Evolutionary conservation across 2,888 invertebrate species (phyloP), one percentile per base, ranked within the genome.

Genomic region (Dolomedes plantarius): DNA sequence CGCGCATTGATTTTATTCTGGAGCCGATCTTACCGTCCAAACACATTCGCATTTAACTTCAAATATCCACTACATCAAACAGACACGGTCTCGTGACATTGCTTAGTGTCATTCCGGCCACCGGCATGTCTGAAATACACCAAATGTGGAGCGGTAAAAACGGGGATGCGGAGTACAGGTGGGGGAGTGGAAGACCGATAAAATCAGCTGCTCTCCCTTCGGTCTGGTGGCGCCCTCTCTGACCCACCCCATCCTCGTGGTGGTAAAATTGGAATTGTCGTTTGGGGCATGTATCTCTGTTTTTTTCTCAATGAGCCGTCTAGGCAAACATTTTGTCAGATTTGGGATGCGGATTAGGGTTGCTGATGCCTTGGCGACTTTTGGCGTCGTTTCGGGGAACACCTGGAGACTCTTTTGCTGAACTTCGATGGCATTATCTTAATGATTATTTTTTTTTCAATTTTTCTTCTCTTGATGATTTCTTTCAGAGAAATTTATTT

Each of bases 241-340:
- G 69, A 69, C 62, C 74, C 73, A 36, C 81, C 74, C 74, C 32
- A 31, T 65, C 29, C 74, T 27, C 29, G 68, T 68, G 81, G 69
- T 36, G 56, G 62, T 73, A 76, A 82, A 82, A 82, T 82, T 82
- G 76, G 76, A 82, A 76, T 71, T 82, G 82, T 82, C 82, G 82
- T 82, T 76, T 65, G 29, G 81, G 64, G 71, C 64, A 46, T 71
- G 69, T 76, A 82, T 76, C 36, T 76, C 46, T 65, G 76, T 82
- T 81, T 81, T 71, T 64, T 29, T 32, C 71, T 62, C 76, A 82
- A 76, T 76, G 76, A 82, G 75, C 64, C 76, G 19, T 39, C 50
- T 74, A 69, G 41, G 75, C 81, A 68, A 81, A 81, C 81, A 81
- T 81, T 83, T 83, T 76, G 76, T 83, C 82, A 76, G 82, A 83